Conservation (phyloP, 2,888 invertebrate genomes). For the Podabrus alpinus region DNA sequence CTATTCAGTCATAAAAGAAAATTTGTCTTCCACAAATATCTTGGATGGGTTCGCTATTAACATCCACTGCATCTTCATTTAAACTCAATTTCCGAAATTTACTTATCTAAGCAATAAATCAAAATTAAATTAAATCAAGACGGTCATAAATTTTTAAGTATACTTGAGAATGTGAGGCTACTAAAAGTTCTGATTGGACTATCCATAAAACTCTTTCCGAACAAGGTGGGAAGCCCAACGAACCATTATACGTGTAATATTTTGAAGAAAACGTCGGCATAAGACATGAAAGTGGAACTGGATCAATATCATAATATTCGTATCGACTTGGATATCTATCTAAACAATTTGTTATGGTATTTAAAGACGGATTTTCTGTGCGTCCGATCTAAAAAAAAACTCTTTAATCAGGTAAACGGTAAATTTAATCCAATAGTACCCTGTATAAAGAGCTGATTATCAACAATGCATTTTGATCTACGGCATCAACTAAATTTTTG, state of each 20-base stretch:
- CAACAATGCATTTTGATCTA: constrained; percentile 51
- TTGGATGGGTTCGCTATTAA: constrained; percentile 49
- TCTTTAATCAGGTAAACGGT: background rate
- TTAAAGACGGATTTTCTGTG: constrained; percentile 61
- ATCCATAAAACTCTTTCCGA: constrained; percentile 63
- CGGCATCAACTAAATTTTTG: constrained; percentile 39
- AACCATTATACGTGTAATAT: constrained; percentile 63
- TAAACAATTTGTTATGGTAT: constrained; percentile 59
- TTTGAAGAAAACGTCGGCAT: constrained; percentile 59
- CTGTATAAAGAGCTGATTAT: constrained; percentile 59
- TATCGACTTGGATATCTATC: background rate
- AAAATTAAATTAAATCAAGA: background rate
- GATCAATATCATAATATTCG: background rate
- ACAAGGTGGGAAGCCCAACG: constrained; percentile 63
- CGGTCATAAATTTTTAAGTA: background rate
- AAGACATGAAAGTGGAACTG: constrained; percentile 57
- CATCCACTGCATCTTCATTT: constrained; percentile 35
- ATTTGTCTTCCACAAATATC: constrained; percentile 42
- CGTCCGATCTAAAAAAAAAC: constrained; percentile 53
- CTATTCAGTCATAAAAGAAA: constrained; percentile 43
- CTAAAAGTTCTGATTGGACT: constrained; percentile 60
- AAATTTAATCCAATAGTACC: constrained; percentile 42
- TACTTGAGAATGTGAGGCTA: constrained; percentile 59
- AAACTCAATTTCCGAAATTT: constrained; percentile 47
- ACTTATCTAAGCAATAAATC: constrained; percentile 28